phyloP scores from a whole-genome alignment of 2,113 vertebrate species.

The Dromas ardeola region DNA sequence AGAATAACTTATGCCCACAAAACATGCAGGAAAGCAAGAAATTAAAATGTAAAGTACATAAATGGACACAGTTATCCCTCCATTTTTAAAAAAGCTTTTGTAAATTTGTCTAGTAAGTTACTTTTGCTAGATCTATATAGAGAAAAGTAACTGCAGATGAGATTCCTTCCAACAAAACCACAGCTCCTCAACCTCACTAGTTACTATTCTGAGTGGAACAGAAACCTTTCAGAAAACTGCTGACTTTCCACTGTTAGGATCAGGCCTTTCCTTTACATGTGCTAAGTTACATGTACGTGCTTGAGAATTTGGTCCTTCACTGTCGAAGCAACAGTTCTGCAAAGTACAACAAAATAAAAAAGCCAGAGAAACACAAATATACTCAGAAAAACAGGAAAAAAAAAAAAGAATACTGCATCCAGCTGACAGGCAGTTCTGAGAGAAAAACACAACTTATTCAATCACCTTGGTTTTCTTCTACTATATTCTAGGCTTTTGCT shows the following conservation, averaged over 20 bases:
- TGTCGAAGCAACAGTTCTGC: background rate
- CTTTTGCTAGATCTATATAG: background rate
- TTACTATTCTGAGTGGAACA: slow-evolving; percentile 19
- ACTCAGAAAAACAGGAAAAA: background rate
- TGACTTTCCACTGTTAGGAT: slow-evolving; percentile 12
- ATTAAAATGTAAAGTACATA: background rate
- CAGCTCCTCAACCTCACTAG: background rate
- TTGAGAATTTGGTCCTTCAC: background rate
- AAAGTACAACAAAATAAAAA: background rate
- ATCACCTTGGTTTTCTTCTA: background rate
- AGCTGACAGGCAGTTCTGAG: background rate
- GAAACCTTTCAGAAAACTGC: slow-evolving; percentile 16
- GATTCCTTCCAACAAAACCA: background rate
- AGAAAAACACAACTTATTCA: background rate
- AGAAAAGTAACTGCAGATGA: background rate
- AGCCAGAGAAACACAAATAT: background rate
- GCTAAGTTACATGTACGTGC: background rate
- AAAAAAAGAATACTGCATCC: background rate
- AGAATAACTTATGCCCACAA: background rate
- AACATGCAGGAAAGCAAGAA: background rate
- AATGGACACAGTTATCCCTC: background rate
- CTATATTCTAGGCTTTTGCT: background rate
- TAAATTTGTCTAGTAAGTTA: background rate
- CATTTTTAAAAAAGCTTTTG: background rate
- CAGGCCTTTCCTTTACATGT: background rate